phyloP scores from a whole-genome alignment of 2,797 vertebrate species.

The Pristis pectinata region DNA sequence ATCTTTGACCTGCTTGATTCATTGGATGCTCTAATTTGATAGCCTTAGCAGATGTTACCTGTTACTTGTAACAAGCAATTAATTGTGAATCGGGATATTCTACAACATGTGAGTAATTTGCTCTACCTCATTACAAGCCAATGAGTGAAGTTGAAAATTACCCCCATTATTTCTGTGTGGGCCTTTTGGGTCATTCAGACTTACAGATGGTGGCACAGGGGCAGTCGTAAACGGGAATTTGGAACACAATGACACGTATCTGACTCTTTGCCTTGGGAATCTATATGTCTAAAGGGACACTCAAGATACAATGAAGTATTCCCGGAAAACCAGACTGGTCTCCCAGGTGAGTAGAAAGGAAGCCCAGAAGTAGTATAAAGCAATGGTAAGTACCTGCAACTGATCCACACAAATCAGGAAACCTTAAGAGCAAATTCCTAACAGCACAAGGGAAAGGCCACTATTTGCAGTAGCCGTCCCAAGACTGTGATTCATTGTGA shows the following conservation, averaged over 20 bases:
- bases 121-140: background rate
- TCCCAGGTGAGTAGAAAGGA: background rate
- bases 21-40: background rate
- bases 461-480: background rate
- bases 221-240: background rate
- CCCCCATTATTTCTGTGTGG: background rate
- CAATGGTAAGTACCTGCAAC: background rate
- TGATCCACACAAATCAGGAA: background rate
- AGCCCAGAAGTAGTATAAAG: background rate
- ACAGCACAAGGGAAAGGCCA: background rate
- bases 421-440: background rate
- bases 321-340: background rate
- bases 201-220: background rate
- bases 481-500: background rate
- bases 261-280: background rate
- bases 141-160: background rate
- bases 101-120: background rate
- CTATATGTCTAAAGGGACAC: background rate
- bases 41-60: slow-evolving; percentile 3
- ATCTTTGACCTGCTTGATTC: background rate
- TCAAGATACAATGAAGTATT: background rate
- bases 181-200: background rate
- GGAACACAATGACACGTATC: background rate
- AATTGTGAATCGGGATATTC: background rate
- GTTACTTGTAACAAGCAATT: background rate